Base-by-base conservation (phyloP, 2,888 invertebrate genomes). In the Vandiemenella viatica region DNA sequence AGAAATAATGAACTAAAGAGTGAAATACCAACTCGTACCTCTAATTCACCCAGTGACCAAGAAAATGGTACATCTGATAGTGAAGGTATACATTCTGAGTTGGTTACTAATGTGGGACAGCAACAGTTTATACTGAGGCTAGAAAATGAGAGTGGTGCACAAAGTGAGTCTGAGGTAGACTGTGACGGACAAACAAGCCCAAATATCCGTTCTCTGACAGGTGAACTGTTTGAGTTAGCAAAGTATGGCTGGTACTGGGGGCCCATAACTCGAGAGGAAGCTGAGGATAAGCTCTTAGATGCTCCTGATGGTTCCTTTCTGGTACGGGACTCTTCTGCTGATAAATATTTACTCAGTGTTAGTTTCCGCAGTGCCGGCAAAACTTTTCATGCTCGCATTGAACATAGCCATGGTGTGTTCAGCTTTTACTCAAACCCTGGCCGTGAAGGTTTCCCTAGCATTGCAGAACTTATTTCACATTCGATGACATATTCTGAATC, bases 221-320 rank as follows among this genome's bases (percentile, higher is more conserved):
- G 50, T 45, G 54, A 56, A 46, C 51, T 56, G 16, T 49, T 52
- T n/a, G 53, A 56, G 37, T 42, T 56, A 23, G 49, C 56, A 15
- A 46, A 52, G 20, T 47, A 52, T 47, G 79, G 77, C 38, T 86
- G 86, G 85, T 87, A 87, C 63, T 88, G 86, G 86, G 87, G 86
- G 15, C 79, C 83, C 46, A 74, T 86, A 56, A 75, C 79, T 1
- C 73, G 80, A 55, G 71, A 73, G 32, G 80, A 83, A 62, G 83
- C 86, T 0, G 83, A 85, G 62, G 72, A 74, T 48, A 78, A 78
- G 60, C 66, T 86, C 22, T 65, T 71, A 43, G 76, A 76, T 52
- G 77, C 79, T 61, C 78, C 80, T 6, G 83, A 84, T 58, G 86
- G 86, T 26, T 76, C 83, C 13, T 86, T 86, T 65, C 66, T 86